These are phyloP conservation scores for Amiota mariae DNA, from an alignment of 2,888 invertebrate genomes.

Conservation along the genomic window DNA sequence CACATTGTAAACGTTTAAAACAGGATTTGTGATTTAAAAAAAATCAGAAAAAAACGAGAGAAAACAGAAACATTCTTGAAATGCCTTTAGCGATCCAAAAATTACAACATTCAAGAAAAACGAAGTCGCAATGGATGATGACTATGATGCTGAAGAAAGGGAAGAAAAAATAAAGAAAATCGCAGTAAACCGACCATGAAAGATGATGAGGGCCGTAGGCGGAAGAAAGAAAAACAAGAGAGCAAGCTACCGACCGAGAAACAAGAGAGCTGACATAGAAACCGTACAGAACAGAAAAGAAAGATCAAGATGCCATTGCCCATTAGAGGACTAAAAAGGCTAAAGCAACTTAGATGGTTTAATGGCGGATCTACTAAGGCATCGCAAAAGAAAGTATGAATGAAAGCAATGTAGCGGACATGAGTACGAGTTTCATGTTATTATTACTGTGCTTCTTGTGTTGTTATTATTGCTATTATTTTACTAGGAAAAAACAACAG, in stretches of 20 bases:
- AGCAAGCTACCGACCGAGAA: not conserved
- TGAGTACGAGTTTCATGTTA: constrained; percentile 16
- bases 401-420: constrained; percentile 38
- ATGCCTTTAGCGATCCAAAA: too few species aligned
- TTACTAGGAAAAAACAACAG: not conserved
- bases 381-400: constrained; percentile 11
- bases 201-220: constrained; percentile 1
- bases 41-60: too few species aligned
- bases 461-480: not conserved
- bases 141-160: too few species aligned
- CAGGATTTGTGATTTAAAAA: too few species aligned
- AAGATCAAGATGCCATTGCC: not conserved
- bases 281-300: not conserved
- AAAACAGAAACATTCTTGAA: too few species aligned
- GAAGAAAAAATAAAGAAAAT: too few species aligned
- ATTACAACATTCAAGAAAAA: too few species aligned
- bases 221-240: too few species aligned
- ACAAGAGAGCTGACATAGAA: not conserved
- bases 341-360: not conserved
- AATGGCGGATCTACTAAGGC: not conserved
- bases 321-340: not conserved
- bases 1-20: too few species aligned
- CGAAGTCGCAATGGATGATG: too few species aligned
- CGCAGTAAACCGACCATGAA: not conserved
- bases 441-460: not conserved